Base-by-base conservation (phyloP, 2,113 vertebrate genomes). In the Amia ocellicauda region DNA sequence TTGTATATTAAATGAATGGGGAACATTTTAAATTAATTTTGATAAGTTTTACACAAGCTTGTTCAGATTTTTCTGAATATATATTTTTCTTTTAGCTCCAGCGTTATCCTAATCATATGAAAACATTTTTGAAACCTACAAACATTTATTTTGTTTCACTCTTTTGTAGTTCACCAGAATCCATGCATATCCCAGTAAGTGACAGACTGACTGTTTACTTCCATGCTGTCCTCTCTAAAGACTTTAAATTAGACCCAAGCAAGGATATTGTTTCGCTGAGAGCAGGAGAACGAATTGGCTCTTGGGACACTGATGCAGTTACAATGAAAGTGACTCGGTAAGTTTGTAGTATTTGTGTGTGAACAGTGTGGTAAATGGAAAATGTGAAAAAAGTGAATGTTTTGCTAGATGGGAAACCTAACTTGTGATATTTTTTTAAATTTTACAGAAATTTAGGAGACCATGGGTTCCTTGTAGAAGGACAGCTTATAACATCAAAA, bases 171-270 rank as follows among this genome's bases (percentile, higher is more conserved):
- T 20, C 7, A 13, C 61, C 36, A n/a, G 7, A 51, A 4, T 56
- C 47, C 7, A 75, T 68, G 4, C 77, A 62, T 16, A 62, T 85
- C 31, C 51, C 73, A 11, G 27, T 68, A 2, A 2, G 0, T 0
- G 67, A 78, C 5, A 79, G 77, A 0, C 58, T 97, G 52, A 88
- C 51, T 0, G 87, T 98, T 1, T 92, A 88, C 69, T 98, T 98
- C 74, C 94, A 98, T 2, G 95, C 93, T 0, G 68, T 98, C 59
- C 52, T 98, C 0, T 95, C 95, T 1, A 91, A 86, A 3, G 64
- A 98, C 62, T 97, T 97, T 52, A 77, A 68, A 3, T 69, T 95
- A n/a, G 19, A 89, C 67, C 69, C 71, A 0, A 0, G 19, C 0
- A 11, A 27, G 1, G 83, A 97, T 22, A 64, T 0, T 0, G 71